Base-by-base conservation (phyloP, 2,888 invertebrate species). In the Stegana nigrithorax region DNA sequence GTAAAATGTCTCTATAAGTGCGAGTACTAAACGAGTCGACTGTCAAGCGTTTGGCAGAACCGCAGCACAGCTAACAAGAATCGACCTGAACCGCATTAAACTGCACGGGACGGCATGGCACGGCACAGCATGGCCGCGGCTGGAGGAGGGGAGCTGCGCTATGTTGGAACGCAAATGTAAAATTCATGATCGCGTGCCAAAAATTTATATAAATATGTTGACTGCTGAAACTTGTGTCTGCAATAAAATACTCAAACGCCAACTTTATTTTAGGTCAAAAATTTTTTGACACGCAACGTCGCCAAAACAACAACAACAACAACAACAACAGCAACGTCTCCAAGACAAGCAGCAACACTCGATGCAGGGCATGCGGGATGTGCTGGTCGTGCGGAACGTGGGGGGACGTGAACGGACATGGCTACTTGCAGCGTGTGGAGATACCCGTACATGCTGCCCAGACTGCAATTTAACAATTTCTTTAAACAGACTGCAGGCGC, bases 251-350 rank as follows among this genome's bases (percentile, higher is more conserved):
- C 79, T 77, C 75, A 78, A 77, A 75, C 79, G 76, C 78, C 79
- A 76, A 76, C 75, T 79, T 79, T 79, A 79, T 77, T 76, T 76
- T 77, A 73, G 79, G 77, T 78, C 76, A 79, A 75, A 79, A 75
- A 72, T 67, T 73, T 36, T 68, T 79, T 77, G 71, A 73, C 76
- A 76, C 77, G 76, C 76, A 79, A 75, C 73, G 73, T 25, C 76
- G n/a, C n/a, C n/a, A n/a, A n/a, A n/a, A n/a, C n/a, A n/a, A n/a
- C n/a, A n/a, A n/a, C n/a, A n/a, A n/a, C n/a, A n/a, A n/a, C n/a
- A n/a, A n/a, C 73, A 39, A 56, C 42, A 19, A 21, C 25, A 27
- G 39, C 44, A 14, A 25, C 51, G 51, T 12, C n/a, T 29, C 10
- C 10, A 8, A 14, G 14, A 26, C 50, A 12, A 50, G 14, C 17